Base-by-base conservation (phyloP, 2,797 vertebrate genomes). In the Microctenopoma steveboyesi region DNA sequence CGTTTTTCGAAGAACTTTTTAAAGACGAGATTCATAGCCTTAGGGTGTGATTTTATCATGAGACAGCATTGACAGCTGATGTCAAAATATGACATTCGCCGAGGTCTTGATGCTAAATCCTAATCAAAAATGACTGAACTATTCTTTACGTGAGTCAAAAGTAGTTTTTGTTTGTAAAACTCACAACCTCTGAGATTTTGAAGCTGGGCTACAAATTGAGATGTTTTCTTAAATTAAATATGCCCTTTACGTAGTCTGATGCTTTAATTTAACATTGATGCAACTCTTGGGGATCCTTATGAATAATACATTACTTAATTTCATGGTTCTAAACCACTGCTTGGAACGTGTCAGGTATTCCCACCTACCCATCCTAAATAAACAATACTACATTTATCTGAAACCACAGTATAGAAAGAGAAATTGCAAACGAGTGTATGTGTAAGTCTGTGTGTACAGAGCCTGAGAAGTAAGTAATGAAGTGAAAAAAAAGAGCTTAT, bases 31-130 rank as follows among this genome's bases (percentile, higher is more conserved):
- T 40, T 75, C 68, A 60, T 54, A 75, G 81, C 84, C 87, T 77
- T 13, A 28, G 81, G 86, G 49, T 64, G 37, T 59, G 74, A 78
- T 70, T 86, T 72, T 69, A 78, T 86, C 72, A 63, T 48, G 76
- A 79, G 77, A 73, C 55, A 81, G 72, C 76, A 83, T 59, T 88
- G 86, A 85, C 83, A 85, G 74, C 14, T 63, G 60, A 82, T 81
- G 85, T 80, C 72, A 83, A 75, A 82, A 80, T 65, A 69, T 61
- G 46, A n/a, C 55, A 62, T 79, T 69, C 42, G 56, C 47, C 30
- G 66, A 76, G 63, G 72, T 80, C 42, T 64, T 57, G 57, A 78
- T 67, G 55, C 56, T 52, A 61, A 82, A 70, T 75, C 22, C 60
- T 62, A 64, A 82, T 88, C 48, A 78, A 51, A 84, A 69, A 67